Evolutionary conservation across 1,140 invertebrate species (phyloP).

Genomic region (Zeugodacus cucurbitae): DNA sequence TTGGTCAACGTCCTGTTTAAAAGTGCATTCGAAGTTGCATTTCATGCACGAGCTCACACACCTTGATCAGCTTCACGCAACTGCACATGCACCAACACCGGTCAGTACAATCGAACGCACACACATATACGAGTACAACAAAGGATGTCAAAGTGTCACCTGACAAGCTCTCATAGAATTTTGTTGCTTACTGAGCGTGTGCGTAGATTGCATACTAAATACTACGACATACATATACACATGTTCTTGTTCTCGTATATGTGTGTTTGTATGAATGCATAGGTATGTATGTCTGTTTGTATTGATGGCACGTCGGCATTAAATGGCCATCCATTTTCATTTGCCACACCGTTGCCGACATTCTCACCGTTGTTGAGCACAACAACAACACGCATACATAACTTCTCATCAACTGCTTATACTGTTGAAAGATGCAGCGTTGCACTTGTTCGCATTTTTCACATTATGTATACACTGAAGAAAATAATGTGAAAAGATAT

Average conservation of each 20-base stretch:
- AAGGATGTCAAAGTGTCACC: constrained; percentile 1
- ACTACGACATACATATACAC: neutral
- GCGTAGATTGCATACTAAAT: neutral
- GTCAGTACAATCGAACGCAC: too few species aligned
- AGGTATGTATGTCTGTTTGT: neutral
- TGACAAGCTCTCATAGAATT: neutral
- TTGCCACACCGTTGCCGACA: constrained; percentile 31
- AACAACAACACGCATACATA: neutral
- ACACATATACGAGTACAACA: neutral
- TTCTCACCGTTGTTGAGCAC: constrained; percentile 2
- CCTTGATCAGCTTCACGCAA: neutral
- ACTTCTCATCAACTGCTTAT: neutral
- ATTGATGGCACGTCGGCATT: constrained; percentile 10
- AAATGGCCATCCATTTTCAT: constrained; percentile 36
- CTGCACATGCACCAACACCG: neutral
- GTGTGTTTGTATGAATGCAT: neutral
- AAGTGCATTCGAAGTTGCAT: constrained; percentile 22
- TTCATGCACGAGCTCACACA: constrained; percentile 2
- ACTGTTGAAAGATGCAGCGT: neutral
- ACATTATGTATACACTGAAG: neutral
- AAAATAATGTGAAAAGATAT: too few species aligned
- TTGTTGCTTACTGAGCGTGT: neutral
- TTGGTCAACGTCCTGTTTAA: neutral
- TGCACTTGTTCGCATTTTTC: constrained; percentile 8
- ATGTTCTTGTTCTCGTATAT: neutral